Conservation (phyloP, 2,888 invertebrate genomes). For the Buathra laborator region DNA sequence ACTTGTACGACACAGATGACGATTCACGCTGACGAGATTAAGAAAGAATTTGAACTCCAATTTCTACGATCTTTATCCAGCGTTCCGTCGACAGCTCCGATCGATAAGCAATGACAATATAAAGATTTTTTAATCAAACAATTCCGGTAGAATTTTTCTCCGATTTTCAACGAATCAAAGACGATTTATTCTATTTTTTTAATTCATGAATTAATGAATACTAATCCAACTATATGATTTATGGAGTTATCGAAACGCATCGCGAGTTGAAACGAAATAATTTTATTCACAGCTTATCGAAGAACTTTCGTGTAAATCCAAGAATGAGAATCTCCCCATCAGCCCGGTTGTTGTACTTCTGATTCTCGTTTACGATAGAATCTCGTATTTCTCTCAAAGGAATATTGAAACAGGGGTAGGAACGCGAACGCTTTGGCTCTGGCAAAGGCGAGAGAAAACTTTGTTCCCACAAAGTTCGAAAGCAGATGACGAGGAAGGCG, state of each 20-base stretch:
- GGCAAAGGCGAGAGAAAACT: slow-evolving; percentile 54
- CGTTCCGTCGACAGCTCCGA: too few relatives aligned
- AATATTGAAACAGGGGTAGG: slow-evolving; percentile 64
- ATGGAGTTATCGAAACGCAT: background rate
- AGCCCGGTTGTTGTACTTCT: slow-evolving; percentile 23
- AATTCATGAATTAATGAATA: too few relatives aligned
- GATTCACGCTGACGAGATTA: slow-evolving; percentile 9
- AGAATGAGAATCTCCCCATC: slow-evolving; percentile 17
- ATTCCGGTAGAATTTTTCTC: background rate
- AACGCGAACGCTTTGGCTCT: slow-evolving; percentile 45
- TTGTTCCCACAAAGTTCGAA: slow-evolving; percentile 56
- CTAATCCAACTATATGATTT: background rate
- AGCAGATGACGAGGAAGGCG: slow-evolving; percentile 32
- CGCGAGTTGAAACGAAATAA: background rate
- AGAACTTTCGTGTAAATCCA: background rate
- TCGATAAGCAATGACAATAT: too few relatives aligned
- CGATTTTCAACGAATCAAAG: background rate
- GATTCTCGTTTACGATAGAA: slow-evolving; percentile 34
- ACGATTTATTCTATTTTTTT: too few relatives aligned
- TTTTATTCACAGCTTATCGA: background rate
- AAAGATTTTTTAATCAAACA: background rate
- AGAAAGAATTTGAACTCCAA: background rate
- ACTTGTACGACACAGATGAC: slow-evolving; percentile 37
- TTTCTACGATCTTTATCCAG: too few relatives aligned
- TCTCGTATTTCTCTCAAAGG: slow-evolving; percentile 44